Conservation (phyloP, 2,797 vertebrate genomes). For the Pogoniulus pusillus region DNA sequence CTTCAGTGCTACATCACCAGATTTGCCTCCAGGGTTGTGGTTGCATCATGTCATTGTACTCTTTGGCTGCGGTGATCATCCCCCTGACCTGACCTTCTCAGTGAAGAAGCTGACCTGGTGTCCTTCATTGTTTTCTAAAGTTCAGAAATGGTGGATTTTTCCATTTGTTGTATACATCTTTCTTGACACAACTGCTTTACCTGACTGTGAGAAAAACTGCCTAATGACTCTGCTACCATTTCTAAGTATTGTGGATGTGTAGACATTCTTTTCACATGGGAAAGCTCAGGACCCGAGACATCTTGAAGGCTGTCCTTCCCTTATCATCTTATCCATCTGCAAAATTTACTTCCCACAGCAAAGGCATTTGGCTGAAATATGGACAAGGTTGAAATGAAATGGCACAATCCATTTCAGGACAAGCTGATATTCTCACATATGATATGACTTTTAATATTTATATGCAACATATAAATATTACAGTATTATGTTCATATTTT, state of each 20-base stretch:
- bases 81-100: fast-evolving
- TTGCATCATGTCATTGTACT: fast-evolving
- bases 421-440: neutral
- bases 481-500: neutral
- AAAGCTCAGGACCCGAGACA: neutral
- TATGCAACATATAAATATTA: neutral
- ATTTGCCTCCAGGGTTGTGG: fast-evolving
- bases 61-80: fast-evolving
- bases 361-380: neutral
- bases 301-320: neutral
- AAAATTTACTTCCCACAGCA: neutral
- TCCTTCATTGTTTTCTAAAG: neutral
- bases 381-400: fast-evolving
- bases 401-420: neutral
- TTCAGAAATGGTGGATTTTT: neutral
- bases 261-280: neutral
- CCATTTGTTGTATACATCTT: neutral
- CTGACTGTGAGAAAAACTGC: neutral
- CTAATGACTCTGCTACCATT: neutral
- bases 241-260: neutral
- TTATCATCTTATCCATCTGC: neutral
- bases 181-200: neutral
- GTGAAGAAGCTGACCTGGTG: neutral
- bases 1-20: neutral
- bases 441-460: neutral